Conservation (phyloP, 2,888 invertebrate species). For the Aricia artaxerxes region DNA sequence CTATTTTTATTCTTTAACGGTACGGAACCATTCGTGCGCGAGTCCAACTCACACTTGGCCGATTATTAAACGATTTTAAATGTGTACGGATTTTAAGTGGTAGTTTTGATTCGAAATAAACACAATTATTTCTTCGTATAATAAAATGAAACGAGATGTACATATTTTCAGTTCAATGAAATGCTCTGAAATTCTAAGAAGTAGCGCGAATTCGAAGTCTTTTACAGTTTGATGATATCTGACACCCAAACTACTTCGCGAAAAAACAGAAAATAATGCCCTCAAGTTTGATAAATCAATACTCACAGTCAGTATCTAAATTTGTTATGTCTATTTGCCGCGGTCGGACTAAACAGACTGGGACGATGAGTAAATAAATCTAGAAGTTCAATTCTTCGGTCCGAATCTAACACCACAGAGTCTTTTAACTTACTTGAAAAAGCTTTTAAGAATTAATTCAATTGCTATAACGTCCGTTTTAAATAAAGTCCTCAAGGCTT, state of each 20-base stretch:
- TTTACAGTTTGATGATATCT: neutral
- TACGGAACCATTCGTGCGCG: too few species aligned
- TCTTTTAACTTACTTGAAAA: slow-evolving; percentile 24
- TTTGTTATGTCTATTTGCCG: neutral
- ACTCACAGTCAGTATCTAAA: neutral
- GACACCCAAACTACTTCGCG: neutral
- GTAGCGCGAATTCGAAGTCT: neutral
- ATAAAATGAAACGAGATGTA: too few species aligned
- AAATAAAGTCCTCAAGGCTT: neutral
- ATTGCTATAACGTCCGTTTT: slow-evolving; percentile 20
- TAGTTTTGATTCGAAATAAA: too few species aligned
- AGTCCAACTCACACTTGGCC: too few species aligned
- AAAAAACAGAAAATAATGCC: neutral
- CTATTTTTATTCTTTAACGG: too few species aligned
- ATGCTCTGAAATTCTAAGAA: neutral
- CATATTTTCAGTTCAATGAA: neutral
- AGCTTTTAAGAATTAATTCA: slow-evolving; percentile 27
- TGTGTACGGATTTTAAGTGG: too few species aligned
- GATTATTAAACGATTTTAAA: too few species aligned
- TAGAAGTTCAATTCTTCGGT: slow-evolving; percentile 6
- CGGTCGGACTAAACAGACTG: neutral
- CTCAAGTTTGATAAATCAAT: neutral
- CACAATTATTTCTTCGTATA: too few species aligned
- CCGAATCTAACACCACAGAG: slow-evolving; percentile 1
- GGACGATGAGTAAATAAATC: neutral